Evolutionary conservation across 2,888 invertebrate species (phyloP), one percentile per base, ranked within the genome.

Genomic region (Vanessa cardui): DNA sequence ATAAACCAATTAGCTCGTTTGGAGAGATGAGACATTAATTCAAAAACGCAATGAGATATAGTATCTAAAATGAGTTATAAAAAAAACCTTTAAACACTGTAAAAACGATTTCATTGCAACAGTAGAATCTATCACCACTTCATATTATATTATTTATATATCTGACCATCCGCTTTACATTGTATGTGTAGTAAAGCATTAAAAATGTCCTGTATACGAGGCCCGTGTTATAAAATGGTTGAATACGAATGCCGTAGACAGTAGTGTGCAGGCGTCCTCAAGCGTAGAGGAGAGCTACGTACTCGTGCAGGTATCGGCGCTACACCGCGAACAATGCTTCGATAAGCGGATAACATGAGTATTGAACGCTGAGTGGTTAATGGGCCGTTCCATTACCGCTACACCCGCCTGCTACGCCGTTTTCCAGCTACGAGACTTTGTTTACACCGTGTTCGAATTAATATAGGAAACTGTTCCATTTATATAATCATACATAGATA

Each of bases 321-420:
- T 44, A 50, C 31, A 44, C 45, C 46, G 50, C 59, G 70, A 74
- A 75, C 74, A 74, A 72, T 74, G 70, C 65, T 58, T 62, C 76
- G 73, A 73, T 72, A 70, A 73, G 74, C 74, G 74, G 71, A 73
- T 73, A 73, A 73, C 73, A 71, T 62, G 71, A 67, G 65, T 64
- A 70, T 71, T 67, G 72, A 69, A 60, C 69, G 72, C 68, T 69
- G 76, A 74, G 76, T 72, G 74, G 74, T 72, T 76, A 77, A 77
- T 77, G 76, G 69, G 74, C 56, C 69, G 69, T 56, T 65, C 74
- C 76, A 74, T 74, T 75, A 75, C 66, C 31, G 67, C 63, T 54
- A 58, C 44, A 52, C 39, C 20, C 68, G 45, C 58, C 44, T 50
- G 46, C 6, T 4, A 49, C 31, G 33, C 58, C 59, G 60, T 49